These are phyloP conservation scores for Balanococcus diminutus DNA, from an alignment of 2,888 invertebrate species.

Conservation along the genomic window DNA sequence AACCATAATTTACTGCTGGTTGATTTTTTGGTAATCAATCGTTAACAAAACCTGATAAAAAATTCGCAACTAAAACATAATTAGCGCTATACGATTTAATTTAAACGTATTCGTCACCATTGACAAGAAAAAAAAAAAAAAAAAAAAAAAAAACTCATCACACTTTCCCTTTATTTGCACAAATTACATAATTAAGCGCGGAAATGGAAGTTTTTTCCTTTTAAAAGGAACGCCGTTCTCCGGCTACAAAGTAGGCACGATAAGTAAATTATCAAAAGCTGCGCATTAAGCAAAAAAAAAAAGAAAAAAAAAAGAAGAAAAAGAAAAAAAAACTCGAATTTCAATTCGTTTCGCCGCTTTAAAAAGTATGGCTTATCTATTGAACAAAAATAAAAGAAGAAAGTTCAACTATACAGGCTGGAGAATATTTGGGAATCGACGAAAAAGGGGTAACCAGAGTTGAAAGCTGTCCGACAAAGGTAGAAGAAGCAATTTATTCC, in stretches of 20 bases:
- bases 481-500: slow-evolving; percentile 50
- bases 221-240: neutral
- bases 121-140: too few species aligned
- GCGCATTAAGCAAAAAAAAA: neutral
- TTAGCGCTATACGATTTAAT: too few species aligned
- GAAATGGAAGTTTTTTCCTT: neutral
- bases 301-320: neutral
- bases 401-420: slow-evolving; percentile 18
- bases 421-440: slow-evolving; percentile 4
- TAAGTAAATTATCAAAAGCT: neutral
- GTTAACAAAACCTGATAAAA: too few species aligned
- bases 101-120: too few species aligned
- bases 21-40: too few species aligned
- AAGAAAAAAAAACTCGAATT: slow-evolving; percentile 8
- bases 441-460: slow-evolving; percentile 1
- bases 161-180: neutral
- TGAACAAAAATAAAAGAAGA: neutral
- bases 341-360: neutral
- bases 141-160: neutral
- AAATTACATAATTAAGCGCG: neutral
- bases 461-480: slow-evolving; percentile 31
- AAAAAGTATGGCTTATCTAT: neutral
- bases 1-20: too few species aligned
- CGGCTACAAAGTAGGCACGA: neutral
- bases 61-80: too few species aligned